Base-by-base conservation (phyloP, 2,113 vertebrate species). In the Gadus macrocephalus region DNA sequence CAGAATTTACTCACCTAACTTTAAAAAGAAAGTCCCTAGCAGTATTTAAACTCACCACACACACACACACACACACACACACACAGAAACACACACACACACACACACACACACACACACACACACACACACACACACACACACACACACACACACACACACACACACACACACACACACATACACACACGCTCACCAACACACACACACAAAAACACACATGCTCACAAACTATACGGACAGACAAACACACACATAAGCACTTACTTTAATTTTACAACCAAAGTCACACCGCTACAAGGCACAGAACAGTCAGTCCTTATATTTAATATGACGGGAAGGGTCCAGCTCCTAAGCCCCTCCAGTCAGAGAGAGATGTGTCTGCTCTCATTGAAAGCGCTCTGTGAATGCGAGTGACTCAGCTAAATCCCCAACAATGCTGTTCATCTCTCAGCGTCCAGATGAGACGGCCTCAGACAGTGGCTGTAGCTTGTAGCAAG, bases 181-280 rank as follows among this genome's bases (percentile, higher is more conserved):
- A 64, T 25, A 49, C 62, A 17, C 19, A 28, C 53, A 66, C 56
- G 14, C 55, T 25, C 22, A 25, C 22, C 22, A 25, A 25, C 22
- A 25, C 22, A 25, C 22, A 25, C 22, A 59, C 62, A 59, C 27
- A 56, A n/a, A 49, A 38, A 53, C 31, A 28, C 27, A 31, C 27
- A 20, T 6, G 63, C 14, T 3, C 59, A 61, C 20, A 59, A 35
- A 55, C n/a, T n/a, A 74, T 31, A 70, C 38, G 66, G 61, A 70
- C 49, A 66, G 53, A 67, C 71, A 28, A 8, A 55, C 22, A 62
- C 59, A 15, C 28, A 67, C 28, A 27, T 27, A 38, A 5, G 31
- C 56, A 62, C 65, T 56, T 25, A 31, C 56, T 49, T 11, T 9
- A 9, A 49, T 14, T 49, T 14, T 9, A 49, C 42, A 49, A 49